Percentiles rank a stretch among this genome's conserved stretches.
phyloP scores from a whole-genome alignment of 2,113 vertebrate species.

The Orthonyx spaldingii region DNA sequence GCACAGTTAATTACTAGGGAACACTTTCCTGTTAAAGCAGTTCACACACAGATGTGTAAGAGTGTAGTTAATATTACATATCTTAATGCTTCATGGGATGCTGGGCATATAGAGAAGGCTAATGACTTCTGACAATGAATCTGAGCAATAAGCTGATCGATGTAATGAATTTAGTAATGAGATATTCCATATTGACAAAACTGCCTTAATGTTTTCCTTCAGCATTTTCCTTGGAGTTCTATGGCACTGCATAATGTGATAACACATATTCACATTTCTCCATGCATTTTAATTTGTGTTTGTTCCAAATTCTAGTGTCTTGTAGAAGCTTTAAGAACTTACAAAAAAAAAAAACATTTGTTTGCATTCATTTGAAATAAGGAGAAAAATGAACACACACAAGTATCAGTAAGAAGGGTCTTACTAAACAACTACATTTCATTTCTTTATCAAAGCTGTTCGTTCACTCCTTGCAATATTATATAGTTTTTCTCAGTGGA shows the following conservation, averaged over 20 bases:
- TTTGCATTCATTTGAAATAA: not conserved
- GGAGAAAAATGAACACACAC: not conserved
- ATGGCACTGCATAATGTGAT: not conserved
- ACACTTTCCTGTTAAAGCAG: not conserved
- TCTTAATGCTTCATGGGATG: not conserved
- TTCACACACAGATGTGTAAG: not conserved
- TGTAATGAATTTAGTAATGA: not conserved
- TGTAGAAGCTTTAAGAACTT: not conserved
- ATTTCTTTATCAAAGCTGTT: not conserved
- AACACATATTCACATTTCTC: not conserved
- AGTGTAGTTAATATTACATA: not conserved
- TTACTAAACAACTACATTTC: not conserved
- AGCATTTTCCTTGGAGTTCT: not conserved
- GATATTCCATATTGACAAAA: not conserved
- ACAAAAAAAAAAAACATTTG: accelerated
- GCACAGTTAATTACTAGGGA: not conserved
- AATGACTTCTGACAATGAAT: not conserved
- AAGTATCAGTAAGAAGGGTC: not conserved
- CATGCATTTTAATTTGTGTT: not conserved
- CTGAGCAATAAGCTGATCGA: not conserved
- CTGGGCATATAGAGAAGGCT: not conserved
- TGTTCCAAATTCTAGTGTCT: not conserved
- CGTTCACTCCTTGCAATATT: not conserved
- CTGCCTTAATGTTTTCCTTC: not conserved
- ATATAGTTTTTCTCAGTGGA: not conserved